Percentiles rank a stretch among this genome's conserved stretches.
phyloP scores from a whole-genome alignment of 2,797 vertebrate genomes.

The Siniperca undulata region DNA sequence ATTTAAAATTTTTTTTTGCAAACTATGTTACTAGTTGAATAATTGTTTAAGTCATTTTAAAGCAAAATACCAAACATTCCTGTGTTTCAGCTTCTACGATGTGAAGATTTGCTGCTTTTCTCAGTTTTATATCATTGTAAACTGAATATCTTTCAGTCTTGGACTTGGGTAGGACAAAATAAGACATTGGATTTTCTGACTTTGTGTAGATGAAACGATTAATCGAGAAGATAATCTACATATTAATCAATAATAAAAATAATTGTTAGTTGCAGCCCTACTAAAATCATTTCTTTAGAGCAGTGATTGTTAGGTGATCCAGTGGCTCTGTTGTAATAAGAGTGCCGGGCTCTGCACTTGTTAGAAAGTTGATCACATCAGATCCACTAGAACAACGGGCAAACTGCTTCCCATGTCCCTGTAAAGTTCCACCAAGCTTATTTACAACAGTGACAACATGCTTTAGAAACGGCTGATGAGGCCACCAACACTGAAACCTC shows the following conservation, averaged over 20 bases:
- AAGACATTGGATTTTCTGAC: neutral
- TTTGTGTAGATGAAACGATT: neutral
- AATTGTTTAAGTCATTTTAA: neutral
- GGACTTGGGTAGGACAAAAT: neutral
- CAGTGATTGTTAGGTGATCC: neutral
- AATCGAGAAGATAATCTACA: neutral
- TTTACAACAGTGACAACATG: slow-evolving; percentile 44
- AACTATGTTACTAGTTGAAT: neutral
- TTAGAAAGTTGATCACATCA: neutral
- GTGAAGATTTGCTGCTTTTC: neutral
- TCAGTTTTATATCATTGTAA: neutral
- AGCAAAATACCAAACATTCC: neutral
- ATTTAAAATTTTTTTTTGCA: too few relatives aligned
- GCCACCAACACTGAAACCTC: slow-evolving; percentile 57
- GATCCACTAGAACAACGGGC: neutral
- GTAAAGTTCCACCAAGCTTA: slow-evolving; percentile 25
- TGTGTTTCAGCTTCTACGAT: neutral
- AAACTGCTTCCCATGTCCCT: slow-evolving; percentile 1
- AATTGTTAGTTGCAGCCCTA: accelerated
- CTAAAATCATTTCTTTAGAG: neutral
- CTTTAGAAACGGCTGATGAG: slow-evolving; percentile 19
- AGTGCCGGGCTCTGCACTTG: neutral
- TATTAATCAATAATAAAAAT: neutral
- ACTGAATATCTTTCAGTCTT: neutral
- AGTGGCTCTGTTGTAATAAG: neutral